Base-by-base conservation (phyloP, 1,140 invertebrate genomes). In the Lycorma delicatula region DNA sequence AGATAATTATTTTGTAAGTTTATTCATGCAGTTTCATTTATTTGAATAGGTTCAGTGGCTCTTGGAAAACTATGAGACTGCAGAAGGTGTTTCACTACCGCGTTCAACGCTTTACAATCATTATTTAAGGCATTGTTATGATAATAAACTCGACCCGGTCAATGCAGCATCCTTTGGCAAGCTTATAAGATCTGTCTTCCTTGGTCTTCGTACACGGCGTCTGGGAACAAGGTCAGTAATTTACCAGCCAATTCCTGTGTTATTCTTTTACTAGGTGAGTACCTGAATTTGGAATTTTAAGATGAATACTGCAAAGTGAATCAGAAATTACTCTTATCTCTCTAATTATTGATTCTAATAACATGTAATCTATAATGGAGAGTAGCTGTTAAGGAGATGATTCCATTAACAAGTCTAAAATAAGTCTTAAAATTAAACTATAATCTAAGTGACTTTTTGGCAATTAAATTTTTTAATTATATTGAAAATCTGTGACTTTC, bases 131-230 rank as follows among this genome's bases (percentile, higher is more conserved):
- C 94, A 98, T 71, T 98, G 96, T 75, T 81, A 85, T 44, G 90
- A 98, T 67, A 84, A 94, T 68, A 94, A 94, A 72, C 76, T 98
- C 53, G 95, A 98, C 71, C 93, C 95, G 6, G 96, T 99, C 55
- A 99, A 99, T 80, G 94, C 95, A 46, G 97, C 97, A 9, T 97
- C 94, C 31, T 99, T 99, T 80, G 96, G 97, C 26, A 99, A 99
- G 76, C 78, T 99, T 12, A 99, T 99, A 65, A 82, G 97, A 36
- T 97, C 93, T 4, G 96, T 99, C 31, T 99, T 99, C 77, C 79
- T 97, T 60, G 95, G 95, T 9, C 77, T 99, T 59, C 78, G 93
- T 61, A 98, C 97, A 18, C 77, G 96, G 64, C 79, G 96, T 44
- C 79, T 99, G 31, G 96, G 97, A 61, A 98, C 96, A 5, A 82